Conservation (phyloP, 2,113 vertebrate species). For the Aldabrachelys gigantea region DNA sequence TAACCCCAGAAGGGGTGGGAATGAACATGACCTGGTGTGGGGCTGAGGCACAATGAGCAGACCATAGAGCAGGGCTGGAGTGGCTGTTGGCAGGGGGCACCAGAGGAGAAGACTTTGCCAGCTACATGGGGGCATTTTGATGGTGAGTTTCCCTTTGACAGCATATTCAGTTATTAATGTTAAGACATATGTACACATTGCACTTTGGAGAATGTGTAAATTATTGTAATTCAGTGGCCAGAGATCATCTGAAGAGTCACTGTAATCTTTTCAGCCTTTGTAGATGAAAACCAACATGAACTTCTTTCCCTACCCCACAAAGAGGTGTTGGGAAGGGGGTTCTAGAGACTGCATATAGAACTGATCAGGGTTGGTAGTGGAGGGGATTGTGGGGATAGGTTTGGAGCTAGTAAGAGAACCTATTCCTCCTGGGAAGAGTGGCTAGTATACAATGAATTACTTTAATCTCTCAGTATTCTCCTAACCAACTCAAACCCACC, state of each 20-base stretch:
- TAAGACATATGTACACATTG: too few species aligned
- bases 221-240: too few species aligned
- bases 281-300: too few species aligned
- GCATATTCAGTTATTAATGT: background rate
- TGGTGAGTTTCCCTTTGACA: background rate
- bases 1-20: too few species aligned
- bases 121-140: background rate
- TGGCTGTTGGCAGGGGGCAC: background rate
- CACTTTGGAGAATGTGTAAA: too few species aligned
- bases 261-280: background rate
- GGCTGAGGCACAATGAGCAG: background rate
- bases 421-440: background rate
- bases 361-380: background rate
- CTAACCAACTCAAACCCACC: background rate
- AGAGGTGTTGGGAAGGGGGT: background rate
- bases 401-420: background rate
- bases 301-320: too few species aligned
- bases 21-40: background rate
- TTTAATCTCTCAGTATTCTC: too few species aligned
- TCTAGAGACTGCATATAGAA: background rate
- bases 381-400: background rate
- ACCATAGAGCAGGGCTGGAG: background rate
- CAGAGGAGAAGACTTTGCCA: background rate
- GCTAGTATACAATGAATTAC: background rate
- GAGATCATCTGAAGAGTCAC: background rate